Evolutionary conservation across 1,140 invertebrate species (phyloP).

Genomic region (Sarcophaga bullata): DNA sequence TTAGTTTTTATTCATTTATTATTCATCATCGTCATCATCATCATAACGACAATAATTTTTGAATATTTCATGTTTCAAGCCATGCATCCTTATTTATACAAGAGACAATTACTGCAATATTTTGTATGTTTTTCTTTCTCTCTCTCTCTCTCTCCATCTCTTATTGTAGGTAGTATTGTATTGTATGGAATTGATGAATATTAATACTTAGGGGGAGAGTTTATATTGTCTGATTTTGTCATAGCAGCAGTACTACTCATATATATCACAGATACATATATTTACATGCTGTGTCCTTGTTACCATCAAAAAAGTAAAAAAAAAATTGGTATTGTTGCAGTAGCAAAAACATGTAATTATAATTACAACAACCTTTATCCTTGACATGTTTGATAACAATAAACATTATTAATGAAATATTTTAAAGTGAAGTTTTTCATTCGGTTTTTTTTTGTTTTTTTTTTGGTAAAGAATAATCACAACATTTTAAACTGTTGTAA

Average conservation of each 20-base stretch:
- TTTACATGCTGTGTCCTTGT: neutral
- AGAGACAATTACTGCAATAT: constrained; percentile 7
- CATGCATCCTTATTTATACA: neutral
- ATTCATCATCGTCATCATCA: neutral
- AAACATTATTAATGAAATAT: too few relatives aligned
- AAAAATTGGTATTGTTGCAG: too few relatives aligned
- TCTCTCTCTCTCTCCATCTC: neutral
- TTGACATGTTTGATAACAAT: too few relatives aligned
- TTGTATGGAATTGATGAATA: neutral
- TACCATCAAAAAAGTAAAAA: neutral
- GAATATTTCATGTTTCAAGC: neutral
- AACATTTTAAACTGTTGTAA: too few relatives aligned
- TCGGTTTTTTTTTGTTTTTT: too few relatives aligned
- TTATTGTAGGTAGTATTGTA: neutral
- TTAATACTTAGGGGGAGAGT: neutral
- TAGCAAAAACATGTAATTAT: neutral
- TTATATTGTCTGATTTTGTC: neutral
- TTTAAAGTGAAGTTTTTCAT: too few relatives aligned
- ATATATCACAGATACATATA: neutral
- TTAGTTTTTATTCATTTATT: neutral
- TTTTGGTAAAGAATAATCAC: too few relatives aligned
- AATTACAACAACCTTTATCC: constrained; percentile 22
- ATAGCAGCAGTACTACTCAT: too few relatives aligned
- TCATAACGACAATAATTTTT: neutral
- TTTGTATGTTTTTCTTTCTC: neutral